Percentiles rank a stretch among this genome's conserved stretches.
Evolutionary conservation across 2,888 invertebrate species (phyloP).

Genomic region (Drosophila bunnanda): DNA sequence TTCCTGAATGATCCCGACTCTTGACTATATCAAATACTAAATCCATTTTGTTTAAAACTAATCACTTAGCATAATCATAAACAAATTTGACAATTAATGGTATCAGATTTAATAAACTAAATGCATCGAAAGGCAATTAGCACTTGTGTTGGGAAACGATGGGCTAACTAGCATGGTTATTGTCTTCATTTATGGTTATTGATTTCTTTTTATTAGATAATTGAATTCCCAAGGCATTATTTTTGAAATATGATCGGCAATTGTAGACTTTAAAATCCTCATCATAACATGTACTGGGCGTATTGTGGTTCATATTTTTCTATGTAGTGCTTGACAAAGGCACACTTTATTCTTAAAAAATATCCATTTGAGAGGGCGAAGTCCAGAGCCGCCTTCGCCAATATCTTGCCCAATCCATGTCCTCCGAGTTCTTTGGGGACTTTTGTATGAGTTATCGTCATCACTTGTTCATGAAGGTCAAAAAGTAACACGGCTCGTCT

Average conservation of each 20-base stretch:
- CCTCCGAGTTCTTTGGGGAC: slow-evolving; percentile 14
- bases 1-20: no score
- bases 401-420: slow-evolving; percentile 16
- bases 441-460: slow-evolving; percentile 6
- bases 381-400: slow-evolving; percentile 17
- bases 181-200: no score
- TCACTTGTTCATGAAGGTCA: background rate
- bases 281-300: slow-evolving; percentile 1
- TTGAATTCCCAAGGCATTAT: no score
- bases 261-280: background rate
- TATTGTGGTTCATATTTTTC: slow-evolving; percentile 26
- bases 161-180: no score
- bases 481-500: background rate
- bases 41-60: no score
- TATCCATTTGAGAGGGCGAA: slow-evolving; percentile 11
- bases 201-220: background rate
- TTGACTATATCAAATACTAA: no score
- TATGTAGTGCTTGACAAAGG: slow-evolving; percentile 17
- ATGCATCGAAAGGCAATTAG: background rate
- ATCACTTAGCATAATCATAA: background rate
- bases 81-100: background rate
- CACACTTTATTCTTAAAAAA: slow-evolving; percentile 3
- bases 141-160: no score
- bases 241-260: no score
- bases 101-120: no score